These are phyloP conservation scores for human (Homo sapiens) DNA, from an alignment of 2,113 vertebrate species.

Conservation along the genomic window DNA sequence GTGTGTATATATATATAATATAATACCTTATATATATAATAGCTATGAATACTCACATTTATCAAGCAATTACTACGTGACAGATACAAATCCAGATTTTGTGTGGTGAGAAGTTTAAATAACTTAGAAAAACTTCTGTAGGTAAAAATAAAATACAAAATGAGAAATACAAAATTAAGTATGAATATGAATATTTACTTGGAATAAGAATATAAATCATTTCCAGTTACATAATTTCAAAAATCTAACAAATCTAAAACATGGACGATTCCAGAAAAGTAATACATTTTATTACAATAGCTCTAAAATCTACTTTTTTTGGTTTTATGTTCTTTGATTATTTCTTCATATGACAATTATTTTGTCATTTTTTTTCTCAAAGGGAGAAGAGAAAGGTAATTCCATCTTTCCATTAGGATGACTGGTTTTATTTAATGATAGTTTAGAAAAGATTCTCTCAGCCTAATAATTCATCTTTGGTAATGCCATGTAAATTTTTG, in stretches of 20 bases:
- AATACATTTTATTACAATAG: background rate
- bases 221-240: background rate
- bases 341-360: background rate
- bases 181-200: background rate
- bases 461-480: background rate
- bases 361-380: background rate
- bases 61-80: background rate
- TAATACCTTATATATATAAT: background rate
- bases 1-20: no score
- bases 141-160: background rate
- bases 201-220: background rate
- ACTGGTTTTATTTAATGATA: background rate
- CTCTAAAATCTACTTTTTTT: background rate
- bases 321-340: background rate
- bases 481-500: background rate
- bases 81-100: background rate
- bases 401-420: background rate
- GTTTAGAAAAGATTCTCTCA: background rate
- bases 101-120: background rate
- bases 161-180: background rate
- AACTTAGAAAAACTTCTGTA: background rate
- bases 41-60: background rate
- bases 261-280: background rate
- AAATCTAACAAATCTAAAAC: background rate
- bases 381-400: background rate